Percentiles rank a stretch among this genome's conserved stretches.
phyloP scores from a whole-genome alignment of 2,888 invertebrate species.

The Cenopis cana region DNA sequence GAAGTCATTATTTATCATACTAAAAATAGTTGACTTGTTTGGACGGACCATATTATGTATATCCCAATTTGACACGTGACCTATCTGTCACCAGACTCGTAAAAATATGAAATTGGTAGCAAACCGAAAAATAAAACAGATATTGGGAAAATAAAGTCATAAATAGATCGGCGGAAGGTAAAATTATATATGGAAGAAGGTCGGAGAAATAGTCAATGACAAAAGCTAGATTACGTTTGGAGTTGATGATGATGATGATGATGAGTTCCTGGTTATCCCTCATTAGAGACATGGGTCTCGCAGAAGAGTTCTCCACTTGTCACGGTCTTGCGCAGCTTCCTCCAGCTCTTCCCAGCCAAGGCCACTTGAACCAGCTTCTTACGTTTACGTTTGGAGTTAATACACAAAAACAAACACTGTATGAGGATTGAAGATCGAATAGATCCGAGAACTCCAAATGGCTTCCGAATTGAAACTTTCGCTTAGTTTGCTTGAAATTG shows the following conservation, averaged over 20 bases:
- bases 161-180: background rate
- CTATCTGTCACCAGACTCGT: background rate
- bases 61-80: background rate
- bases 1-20: background rate
- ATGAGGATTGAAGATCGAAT: conserved; percentile 50
- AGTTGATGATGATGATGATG: too few relatives aligned
- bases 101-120: background rate
- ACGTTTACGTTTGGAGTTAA: conserved; percentile 31
- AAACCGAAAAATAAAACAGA: background rate
- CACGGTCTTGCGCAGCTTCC: too few relatives aligned
- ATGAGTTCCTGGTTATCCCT: too few relatives aligned
- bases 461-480: conserved; percentile 69
- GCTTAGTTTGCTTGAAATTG: conserved; percentile 69
- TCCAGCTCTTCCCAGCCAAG: too few relatives aligned
- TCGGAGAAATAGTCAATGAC: conserved; percentile 22
- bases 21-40: background rate
- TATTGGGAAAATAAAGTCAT: background rate
- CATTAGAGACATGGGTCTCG: too few relatives aligned
- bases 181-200: conserved; percentile 20
- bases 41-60: background rate
- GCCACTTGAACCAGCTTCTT: too few relatives aligned
- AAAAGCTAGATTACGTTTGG: conserved; percentile 20
- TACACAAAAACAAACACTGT: conserved; percentile 52
- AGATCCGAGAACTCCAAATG: conserved; percentile 59
- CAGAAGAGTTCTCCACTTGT: too few relatives aligned